Conservation (phyloP, 2,888 invertebrate genomes). For the Cryptus viduatorius region DNA sequence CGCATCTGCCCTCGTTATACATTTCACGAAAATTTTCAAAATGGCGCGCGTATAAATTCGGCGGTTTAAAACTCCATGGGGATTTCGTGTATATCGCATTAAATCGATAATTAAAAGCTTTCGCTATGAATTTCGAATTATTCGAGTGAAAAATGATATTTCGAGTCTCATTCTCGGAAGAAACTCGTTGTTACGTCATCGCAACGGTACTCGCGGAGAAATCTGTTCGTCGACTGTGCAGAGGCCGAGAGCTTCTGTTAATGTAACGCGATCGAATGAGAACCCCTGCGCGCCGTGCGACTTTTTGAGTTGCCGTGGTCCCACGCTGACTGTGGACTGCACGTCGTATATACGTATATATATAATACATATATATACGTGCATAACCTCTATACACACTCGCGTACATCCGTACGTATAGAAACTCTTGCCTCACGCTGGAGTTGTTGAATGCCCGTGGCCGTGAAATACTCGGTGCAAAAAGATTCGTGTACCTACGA, state of each 20-base stretch:
- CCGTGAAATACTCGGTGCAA: constrained; percentile 38
- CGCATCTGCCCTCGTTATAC: constrained; percentile 65
- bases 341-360: constrained; percentile 67
- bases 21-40: constrained; percentile 17
- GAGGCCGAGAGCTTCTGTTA: background rate
- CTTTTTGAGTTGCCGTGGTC: constrained; percentile 84
- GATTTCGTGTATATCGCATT: background rate
- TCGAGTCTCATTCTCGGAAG: background rate
- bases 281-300: constrained; percentile 83
- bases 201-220: constrained; percentile 15
- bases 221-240: background rate
- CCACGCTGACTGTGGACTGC: constrained; percentile 81
- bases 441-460: constrained; percentile 31
- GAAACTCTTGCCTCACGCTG: background rate
- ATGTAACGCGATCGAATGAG: constrained; percentile 74
- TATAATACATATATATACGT: constrained; percentile 1
- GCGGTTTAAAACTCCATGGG: background rate
- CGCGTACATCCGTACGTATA: constrained; percentile 16
- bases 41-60: no score
- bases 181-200: background rate
- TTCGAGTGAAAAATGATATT: background rate
- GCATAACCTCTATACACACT: constrained; percentile 21
- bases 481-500: constrained; percentile 13
- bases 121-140: background rate
- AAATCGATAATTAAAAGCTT: background rate